These are phyloP conservation scores for Archips xylosteana DNA, from an alignment of 2,888 invertebrate species.

Conservation along the genomic window DNA sequence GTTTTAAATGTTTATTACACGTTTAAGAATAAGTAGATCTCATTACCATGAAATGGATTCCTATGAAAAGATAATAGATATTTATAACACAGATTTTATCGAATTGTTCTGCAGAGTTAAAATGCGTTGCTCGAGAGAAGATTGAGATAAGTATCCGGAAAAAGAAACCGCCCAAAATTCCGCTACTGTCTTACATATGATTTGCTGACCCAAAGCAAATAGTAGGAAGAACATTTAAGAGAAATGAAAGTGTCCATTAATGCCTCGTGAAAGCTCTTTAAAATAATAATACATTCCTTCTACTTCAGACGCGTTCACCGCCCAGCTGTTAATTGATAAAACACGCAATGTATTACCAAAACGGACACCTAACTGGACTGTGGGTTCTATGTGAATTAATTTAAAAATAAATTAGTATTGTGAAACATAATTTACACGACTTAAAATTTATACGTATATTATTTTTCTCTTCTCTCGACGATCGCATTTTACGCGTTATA, in stretches of 20 bases:
- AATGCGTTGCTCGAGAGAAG: constrained; percentile 29
- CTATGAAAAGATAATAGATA: constrained; percentile 20
- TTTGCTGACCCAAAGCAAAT: too few relatives aligned
- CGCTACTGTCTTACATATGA: too few relatives aligned
- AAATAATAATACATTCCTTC: too few relatives aligned
- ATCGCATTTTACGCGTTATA: constrained; percentile 49
- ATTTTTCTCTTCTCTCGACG: constrained; percentile 31
- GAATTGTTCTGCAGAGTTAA: constrained; percentile 26
- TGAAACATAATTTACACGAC: not conserved
- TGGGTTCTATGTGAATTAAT: not conserved
- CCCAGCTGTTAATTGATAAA: too few relatives aligned
- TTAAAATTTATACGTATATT: constrained; percentile 7
- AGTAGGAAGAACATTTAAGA: too few relatives aligned
- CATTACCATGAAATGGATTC: constrained; percentile 20
- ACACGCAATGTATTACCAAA: too few relatives aligned
- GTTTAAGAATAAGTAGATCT: constrained; percentile 1
- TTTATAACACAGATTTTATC: constrained; percentile 29
- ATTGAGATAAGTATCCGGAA: not conserved
- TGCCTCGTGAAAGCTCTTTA: too few relatives aligned
- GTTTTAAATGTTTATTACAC: constrained; percentile 17
- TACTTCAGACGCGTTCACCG: too few relatives aligned
- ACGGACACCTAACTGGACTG: too few relatives aligned
- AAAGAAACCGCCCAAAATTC: too few relatives aligned
- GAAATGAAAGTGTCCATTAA: too few relatives aligned
- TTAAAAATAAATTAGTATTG: not conserved